Conservation (phyloP, 53 echinoderm and acorn worm genomes). For the Stichopus horrens region DNA sequence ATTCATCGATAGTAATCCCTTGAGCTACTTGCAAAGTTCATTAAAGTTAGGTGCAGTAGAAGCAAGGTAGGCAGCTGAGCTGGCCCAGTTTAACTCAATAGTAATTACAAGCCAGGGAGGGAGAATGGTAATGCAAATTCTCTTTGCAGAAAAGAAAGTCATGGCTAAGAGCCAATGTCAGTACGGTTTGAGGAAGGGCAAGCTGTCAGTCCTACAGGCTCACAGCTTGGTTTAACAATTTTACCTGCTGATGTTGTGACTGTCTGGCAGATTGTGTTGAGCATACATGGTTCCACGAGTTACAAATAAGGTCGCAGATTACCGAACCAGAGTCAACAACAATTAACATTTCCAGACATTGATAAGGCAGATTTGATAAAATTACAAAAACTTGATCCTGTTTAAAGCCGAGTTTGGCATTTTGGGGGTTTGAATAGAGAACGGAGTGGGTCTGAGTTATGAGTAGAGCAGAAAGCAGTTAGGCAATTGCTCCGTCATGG, state of each 20-base stretch:
- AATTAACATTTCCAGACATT: not conserved
- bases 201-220: not conserved
- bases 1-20: conserved; percentile 49
- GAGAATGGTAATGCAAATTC: conserved; percentile 54
- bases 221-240: too few species aligned
- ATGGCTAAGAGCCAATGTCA: conserved; percentile 31
- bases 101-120: conserved; percentile 55
- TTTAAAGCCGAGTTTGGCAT: not conserved
- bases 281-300: too few species aligned
- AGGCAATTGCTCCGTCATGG: not conserved
- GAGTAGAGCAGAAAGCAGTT: not conserved
- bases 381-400: conserved; percentile 1
- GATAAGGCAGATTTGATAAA: conserved; percentile 12
- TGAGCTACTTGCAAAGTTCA: conserved; percentile 45
- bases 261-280: too few species aligned
- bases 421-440: not conserved
- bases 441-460: not conserved
- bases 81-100: conserved; percentile 49
- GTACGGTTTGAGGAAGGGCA: conserved; percentile 27
- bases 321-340: not conserved
- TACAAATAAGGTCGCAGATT: not conserved
- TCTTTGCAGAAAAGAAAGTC: conserved; percentile 28
- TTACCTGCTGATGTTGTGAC: too few species aligned
- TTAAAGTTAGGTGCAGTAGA: conserved; percentile 57
- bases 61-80: conserved; percentile 62